Evolutionary conservation across 2,888 invertebrate genomes (phyloP).

Genomic region (Monochamus alternatus): DNA sequence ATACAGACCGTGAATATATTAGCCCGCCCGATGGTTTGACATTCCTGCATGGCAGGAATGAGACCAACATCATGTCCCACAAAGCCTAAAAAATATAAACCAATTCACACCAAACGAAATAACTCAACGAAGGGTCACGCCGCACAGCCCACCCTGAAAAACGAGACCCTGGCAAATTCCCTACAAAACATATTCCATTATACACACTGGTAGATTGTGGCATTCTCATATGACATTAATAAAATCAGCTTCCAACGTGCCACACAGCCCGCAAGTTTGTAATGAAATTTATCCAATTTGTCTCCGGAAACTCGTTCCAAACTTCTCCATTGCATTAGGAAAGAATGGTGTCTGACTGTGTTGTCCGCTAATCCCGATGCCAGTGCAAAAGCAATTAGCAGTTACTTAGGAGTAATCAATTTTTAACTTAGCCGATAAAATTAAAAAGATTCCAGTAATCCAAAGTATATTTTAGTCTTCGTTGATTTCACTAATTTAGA

Average conservation of each 20-base stretch:
- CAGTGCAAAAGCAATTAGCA: conserved; percentile 4
- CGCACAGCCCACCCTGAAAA: not conserved
- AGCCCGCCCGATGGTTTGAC: too few species aligned
- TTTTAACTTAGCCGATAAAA: too few species aligned
- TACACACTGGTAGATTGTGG: conserved; percentile 1
- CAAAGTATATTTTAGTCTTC: too few species aligned
- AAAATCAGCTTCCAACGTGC: conserved; percentile 4
- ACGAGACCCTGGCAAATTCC: not conserved
- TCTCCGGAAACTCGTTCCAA: conserved; percentile 2
- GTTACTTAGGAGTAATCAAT: not conserved
- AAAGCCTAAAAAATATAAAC: too few species aligned
- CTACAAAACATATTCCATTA: not conserved
- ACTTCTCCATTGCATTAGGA: conserved; percentile 7
- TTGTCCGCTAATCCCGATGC: not conserved
- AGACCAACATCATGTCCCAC: too few species aligned
- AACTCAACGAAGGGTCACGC: not conserved
- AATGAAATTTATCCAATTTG: conserved; percentile 9
- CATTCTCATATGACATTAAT: conserved; percentile 11
- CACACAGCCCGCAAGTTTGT: not conserved
- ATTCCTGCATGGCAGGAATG: too few species aligned
- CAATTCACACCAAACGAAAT: not conserved
- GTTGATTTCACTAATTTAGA: too few species aligned
- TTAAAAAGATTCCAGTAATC: too few species aligned
- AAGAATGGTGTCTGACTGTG: conserved; percentile 2
- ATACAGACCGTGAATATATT: too few species aligned